Conservation (phyloP, 2,888 invertebrate genomes). For the Ephialtes manifestator region DNA sequence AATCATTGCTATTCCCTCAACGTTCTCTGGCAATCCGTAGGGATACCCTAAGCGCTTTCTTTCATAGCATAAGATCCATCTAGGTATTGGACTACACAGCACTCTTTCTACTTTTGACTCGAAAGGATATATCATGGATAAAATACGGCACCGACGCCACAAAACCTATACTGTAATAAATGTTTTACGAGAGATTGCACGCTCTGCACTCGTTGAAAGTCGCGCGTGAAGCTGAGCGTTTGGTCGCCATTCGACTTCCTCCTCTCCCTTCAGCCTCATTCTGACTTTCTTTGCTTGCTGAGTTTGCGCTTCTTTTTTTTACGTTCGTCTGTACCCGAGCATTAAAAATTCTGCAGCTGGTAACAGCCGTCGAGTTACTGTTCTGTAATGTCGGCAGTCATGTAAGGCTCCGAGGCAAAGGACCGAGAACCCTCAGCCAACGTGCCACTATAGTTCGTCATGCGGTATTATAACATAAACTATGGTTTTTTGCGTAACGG, state of each 20-base stretch:
- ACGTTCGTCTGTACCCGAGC: conserved; percentile 10
- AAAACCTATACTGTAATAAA: conserved; percentile 50
- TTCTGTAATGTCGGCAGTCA: conserved; percentile 22
- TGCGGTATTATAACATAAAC: conserved; percentile 39
- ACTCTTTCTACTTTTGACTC: conserved; percentile 14
- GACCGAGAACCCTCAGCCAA: conserved; percentile 16
- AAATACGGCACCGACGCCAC: conserved; percentile 38
- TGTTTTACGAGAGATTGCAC: conserved; percentile 58
- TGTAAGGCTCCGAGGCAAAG: conserved; percentile 13
- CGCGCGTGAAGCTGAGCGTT: conserved; percentile 27
- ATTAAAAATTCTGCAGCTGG: conserved; percentile 53
- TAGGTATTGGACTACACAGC: not conserved
- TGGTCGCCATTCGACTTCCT: conserved; percentile 42
- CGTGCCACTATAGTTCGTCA: conserved; percentile 34
- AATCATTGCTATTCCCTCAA: conserved; percentile 21
- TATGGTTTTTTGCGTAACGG: conserved; percentile 65
- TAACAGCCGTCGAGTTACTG: conserved; percentile 21
- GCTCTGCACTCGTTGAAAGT: conserved; percentile 34
- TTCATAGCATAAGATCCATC: not conserved
- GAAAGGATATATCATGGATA: conserved; percentile 31
- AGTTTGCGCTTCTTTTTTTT: conserved; percentile 31
- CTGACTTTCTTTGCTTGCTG: conserved; percentile 31
- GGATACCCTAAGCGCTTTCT: conserved; percentile 3
- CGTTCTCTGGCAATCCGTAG: not conserved
- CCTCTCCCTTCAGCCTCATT: not conserved